phyloP scores from a whole-genome alignment of 2,888 invertebrate genomes.

The Alloscopus bannaensis region DNA sequence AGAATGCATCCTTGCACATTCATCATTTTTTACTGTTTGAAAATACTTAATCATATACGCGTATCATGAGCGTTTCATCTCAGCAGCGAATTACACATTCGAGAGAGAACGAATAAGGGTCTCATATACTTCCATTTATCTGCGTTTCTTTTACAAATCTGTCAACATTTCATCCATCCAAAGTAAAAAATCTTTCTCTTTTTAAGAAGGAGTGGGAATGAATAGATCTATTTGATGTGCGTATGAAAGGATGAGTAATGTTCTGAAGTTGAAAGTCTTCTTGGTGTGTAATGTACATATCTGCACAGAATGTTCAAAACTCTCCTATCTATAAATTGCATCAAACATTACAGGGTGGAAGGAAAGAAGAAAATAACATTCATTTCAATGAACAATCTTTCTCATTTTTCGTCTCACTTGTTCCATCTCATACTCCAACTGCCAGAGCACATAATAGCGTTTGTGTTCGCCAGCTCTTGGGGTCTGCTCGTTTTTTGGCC shows the following conservation, averaged over 20 bases:
- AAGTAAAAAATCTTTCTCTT: constrained; percentile 25
- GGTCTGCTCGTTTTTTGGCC: constrained; percentile 45
- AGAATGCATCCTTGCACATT: constrained; percentile 56
- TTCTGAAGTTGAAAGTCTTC: too few species aligned
- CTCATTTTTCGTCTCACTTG: constrained; percentile 17
- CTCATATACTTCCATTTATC: constrained; percentile 37
- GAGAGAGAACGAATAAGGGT: not conserved
- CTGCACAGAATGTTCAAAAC: too few species aligned
- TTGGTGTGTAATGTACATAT: too few species aligned
- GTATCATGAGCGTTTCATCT: not conserved
- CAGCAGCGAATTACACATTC: not conserved
- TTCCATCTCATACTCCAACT: constrained; percentile 7
- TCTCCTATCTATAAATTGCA: constrained; percentile 49
- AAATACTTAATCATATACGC: constrained; percentile 4
- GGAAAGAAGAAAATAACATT: constrained; percentile 16
- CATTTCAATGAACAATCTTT: constrained; percentile 25
- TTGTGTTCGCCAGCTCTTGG: too few species aligned
- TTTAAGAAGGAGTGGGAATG: not conserved
- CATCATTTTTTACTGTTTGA: constrained; percentile 25
- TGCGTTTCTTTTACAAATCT: constrained; percentile 49
- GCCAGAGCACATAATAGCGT: constrained; percentile 4
- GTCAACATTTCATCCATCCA: constrained; percentile 53
- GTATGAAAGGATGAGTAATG: constrained; percentile 15
- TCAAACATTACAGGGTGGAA: too few species aligned
- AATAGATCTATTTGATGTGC: not conserved